These are phyloP conservation scores for Drosophila serrata DNA, from an alignment of 1,140 invertebrate species.

Conservation along the genomic window DNA sequence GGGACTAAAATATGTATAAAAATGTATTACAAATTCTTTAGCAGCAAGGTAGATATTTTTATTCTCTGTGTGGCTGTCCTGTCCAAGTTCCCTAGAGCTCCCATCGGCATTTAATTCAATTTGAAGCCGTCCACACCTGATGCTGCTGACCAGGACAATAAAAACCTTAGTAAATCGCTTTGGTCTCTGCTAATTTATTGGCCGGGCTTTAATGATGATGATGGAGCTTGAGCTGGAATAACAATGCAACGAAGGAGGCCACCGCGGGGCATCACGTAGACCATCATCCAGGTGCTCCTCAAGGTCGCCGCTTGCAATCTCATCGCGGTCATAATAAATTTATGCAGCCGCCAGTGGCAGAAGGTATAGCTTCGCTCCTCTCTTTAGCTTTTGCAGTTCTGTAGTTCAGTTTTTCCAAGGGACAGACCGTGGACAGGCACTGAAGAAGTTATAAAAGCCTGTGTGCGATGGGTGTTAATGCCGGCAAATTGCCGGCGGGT, in stretches of 20 bases:
- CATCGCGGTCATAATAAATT: slow-evolving; percentile 74
- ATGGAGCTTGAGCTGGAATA: slow-evolving; percentile 29
- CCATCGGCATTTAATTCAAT: slow-evolving; percentile 68
- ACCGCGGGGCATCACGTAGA: slow-evolving; percentile 52
- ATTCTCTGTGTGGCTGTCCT: slow-evolving; percentile 2
- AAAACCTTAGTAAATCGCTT: slow-evolving; percentile 55
- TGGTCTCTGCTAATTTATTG: slow-evolving; percentile 59
- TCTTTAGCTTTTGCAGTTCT: background rate
- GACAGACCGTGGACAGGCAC: slow-evolving; percentile 3
- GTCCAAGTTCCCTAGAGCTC: slow-evolving; percentile 1
- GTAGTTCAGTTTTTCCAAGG: slow-evolving; percentile 7
- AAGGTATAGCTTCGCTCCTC: slow-evolving; percentile 2
- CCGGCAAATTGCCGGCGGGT: slow-evolving; percentile 75
- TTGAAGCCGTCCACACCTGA: slow-evolving; percentile 56
- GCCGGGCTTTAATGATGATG: slow-evolving; percentile 55
- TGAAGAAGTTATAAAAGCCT: slow-evolving; percentile 72
- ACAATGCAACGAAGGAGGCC: slow-evolving; percentile 40
- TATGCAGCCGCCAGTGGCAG: slow-evolving; percentile 40
- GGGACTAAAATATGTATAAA: background rate
- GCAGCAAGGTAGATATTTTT: background rate
- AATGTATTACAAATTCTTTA: too few species aligned
- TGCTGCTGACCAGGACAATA: slow-evolving; percentile 42
- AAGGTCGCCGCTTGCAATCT: slow-evolving; percentile 68
- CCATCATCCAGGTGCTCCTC: slow-evolving; percentile 47
- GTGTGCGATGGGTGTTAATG: slow-evolving; percentile 71